phyloP scores from a whole-genome alignment of 2,888 invertebrate genomes.

The Lobophora halterata region DNA sequence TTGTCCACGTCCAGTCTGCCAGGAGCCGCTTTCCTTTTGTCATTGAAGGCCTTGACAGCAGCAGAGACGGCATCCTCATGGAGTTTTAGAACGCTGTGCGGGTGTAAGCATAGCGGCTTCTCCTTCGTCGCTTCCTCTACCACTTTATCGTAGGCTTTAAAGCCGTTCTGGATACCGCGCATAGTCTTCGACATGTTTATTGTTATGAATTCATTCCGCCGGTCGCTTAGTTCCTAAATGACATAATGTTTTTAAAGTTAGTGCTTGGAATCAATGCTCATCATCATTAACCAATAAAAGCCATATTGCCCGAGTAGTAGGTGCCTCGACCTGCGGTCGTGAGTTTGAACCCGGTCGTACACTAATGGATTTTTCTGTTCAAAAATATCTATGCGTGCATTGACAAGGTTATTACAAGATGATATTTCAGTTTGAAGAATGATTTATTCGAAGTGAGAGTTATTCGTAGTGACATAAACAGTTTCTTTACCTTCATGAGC shows the following conservation, averaged over 20 bases:
- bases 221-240: conserved; percentile 10
- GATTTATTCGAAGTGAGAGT: no score
- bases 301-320: no score
- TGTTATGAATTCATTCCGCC: conserved; percentile 11
- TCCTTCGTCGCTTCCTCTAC: conserved; percentile 17
- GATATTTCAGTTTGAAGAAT: no score
- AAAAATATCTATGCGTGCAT: no score
- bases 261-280: no score
- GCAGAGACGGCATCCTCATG: conserved; percentile 11
- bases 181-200: conserved; percentile 18
- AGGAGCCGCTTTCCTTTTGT: conserved; percentile 9
- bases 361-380: no score
- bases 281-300: no score
- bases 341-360: no score
- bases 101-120: conserved; percentile 12
- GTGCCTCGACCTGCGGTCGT: no score
- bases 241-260: no score
- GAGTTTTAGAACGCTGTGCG: conserved; percentile 6
- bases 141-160: conserved; percentile 13
- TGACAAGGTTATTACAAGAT: no score
- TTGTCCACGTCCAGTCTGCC: conserved; percentile 12
- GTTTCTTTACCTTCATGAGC: conserved; percentile 9
- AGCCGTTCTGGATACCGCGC: conserved; percentile 14
- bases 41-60: conserved; percentile 8
- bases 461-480: neutral